Conservation (phyloP, 2,888 invertebrate species). For the Agrotis puta region DNA sequence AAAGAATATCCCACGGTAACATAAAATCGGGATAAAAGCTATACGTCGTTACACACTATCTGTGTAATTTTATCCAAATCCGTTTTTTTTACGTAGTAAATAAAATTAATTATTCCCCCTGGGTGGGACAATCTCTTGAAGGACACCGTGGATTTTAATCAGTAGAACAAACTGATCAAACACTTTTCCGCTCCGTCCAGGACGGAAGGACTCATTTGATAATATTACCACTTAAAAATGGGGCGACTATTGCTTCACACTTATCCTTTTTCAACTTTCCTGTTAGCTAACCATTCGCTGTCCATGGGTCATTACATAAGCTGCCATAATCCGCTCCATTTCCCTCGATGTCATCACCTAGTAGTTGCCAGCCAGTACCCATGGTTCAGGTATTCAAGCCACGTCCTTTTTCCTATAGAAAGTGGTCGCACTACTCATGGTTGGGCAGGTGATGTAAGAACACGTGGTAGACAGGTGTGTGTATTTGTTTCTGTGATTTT, state of each 20-base stretch:
- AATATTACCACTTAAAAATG: too few relatives aligned
- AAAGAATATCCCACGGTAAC: too few relatives aligned
- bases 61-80: too few relatives aligned
- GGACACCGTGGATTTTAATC: too few relatives aligned
- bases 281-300: background rate
- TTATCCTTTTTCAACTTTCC: constrained; percentile 1
- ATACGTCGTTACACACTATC: too few relatives aligned
- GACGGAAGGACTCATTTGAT: too few relatives aligned
- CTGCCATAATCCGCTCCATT: constrained; percentile 50
- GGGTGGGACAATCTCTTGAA: too few relatives aligned
- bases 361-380: constrained; percentile 37
- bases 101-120: too few relatives aligned
- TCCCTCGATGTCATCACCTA: constrained; percentile 47
- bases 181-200: too few relatives aligned
- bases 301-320: constrained; percentile 44
- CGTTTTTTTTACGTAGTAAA: too few relatives aligned
- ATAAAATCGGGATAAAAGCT: too few relatives aligned
- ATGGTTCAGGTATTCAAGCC: constrained; percentile 55
- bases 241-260: background rate
- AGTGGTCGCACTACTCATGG: constrained; percentile 57
- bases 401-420: constrained; percentile 74
- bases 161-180: too few relatives aligned
- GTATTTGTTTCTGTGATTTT: constrained; percentile 5
- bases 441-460: constrained; percentile 45
- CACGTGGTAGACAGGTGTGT: constrained; percentile 1